Base-by-base conservation (phyloP, 2,113 vertebrate species). In the Gopherus flavomarginatus region DNA sequence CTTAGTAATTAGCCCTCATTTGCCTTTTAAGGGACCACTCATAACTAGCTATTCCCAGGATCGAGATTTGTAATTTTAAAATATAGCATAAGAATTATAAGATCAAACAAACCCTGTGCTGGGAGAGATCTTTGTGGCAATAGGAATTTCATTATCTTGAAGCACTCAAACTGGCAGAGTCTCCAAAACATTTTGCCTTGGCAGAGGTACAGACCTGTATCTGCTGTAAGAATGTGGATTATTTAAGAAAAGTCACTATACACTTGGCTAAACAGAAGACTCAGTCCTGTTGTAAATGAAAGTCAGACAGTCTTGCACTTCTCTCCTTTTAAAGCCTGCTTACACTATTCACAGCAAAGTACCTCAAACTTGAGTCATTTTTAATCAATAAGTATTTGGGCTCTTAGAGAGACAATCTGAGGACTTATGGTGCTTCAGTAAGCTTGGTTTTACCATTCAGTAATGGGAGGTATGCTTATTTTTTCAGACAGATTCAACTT, bases 401-500 rank as follows among this genome's bases (percentile, higher is more conserved):
- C 44, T 86, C 44, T 77, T 9, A 69, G 24, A 90, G 77, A 91
- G 1, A 0, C 22, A 78, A 31, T 8, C n/a, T 52, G 86, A 31
- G 59, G 86, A 83, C 84, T 42, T 81, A 29, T 12, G 2, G 52
- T 50, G 35, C 72, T 83, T 11, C 57, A 78, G 56, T 11, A 90
- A 92, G 84, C 31, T 87, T 42, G 2, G 19, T 87, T 94, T 86
- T 82, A 91, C 82, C 88, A 77, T 11, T 50, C 0, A 3, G 90
- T 69, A 92, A 62, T 1, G 11, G 21, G 75, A 31, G 35, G 26
- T 29, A 29, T 79, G n/a, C 49, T 90, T 81, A 85, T 89, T 49
- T 90, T 93, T 91, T 92, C 89, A 94, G 90, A 38, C 86, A 87
- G 87, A 93, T 81, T 83, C 95, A 87, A 89, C 78, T 95, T 54